phyloP scores from a whole-genome alignment of 2,113 vertebrate genomes.

The Megatriorchis doriae region DNA sequence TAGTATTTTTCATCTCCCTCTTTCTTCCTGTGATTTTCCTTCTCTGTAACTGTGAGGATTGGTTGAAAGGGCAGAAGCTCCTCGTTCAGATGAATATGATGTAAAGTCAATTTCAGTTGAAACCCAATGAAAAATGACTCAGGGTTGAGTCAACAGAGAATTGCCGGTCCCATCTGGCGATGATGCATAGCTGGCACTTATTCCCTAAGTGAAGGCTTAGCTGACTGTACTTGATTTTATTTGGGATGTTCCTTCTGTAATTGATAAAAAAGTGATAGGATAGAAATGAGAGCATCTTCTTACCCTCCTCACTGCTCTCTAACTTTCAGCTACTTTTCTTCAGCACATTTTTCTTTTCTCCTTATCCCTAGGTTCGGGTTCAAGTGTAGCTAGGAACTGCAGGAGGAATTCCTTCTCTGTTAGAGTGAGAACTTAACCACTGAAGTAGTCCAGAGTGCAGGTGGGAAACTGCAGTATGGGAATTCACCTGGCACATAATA shows the following conservation, averaged over 20 bases:
- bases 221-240: background rate
- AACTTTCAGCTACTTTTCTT: background rate
- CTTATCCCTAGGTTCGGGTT: background rate
- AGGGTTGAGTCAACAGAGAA: background rate
- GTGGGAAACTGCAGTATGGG: background rate
- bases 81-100: background rate
- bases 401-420: background rate
- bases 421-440: background rate
- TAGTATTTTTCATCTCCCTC: background rate
- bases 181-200: background rate
- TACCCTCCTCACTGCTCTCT: background rate
- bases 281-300: background rate
- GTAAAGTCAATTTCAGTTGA: background rate
- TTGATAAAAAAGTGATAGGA: background rate
- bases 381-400: background rate
- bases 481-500: background rate
- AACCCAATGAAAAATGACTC: constrained; percentile 4
- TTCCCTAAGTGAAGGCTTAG: background rate
- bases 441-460: no score
- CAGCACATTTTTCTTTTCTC: background rate
- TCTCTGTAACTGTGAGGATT: background rate
- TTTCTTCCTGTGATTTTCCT: background rate
- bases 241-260: background rate
- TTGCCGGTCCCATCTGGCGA: background rate
- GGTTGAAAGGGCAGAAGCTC: background rate